Evolutionary conservation across 2,797 vertebrate species (phyloP).

Genomic region (Clarias laeviceps): DNA sequence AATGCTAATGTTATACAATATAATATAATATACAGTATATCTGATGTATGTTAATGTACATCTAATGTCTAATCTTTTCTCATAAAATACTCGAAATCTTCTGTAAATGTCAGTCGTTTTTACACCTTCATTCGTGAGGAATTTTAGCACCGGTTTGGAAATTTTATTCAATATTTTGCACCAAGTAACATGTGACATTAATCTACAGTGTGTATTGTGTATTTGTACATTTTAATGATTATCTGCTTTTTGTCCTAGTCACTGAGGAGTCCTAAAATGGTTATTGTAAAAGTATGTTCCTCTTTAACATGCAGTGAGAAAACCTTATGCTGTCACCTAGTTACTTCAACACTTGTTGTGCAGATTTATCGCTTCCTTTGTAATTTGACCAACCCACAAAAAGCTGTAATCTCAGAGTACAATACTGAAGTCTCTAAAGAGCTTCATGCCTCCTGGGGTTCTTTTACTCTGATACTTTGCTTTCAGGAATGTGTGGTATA

Average conservation of each 20-base stretch:
- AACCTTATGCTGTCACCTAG: background rate
- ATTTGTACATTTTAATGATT: background rate
- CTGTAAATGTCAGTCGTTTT: too few relatives aligned
- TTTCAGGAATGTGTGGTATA: background rate
- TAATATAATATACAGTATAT: too few relatives aligned
- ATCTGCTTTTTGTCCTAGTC: background rate
- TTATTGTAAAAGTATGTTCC: background rate
- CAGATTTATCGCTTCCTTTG: slow-evolving; percentile 16
- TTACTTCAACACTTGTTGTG: background rate
- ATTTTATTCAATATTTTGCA: background rate
- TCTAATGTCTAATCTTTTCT: too few relatives aligned
- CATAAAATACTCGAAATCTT: too few relatives aligned
- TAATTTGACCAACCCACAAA: background rate
- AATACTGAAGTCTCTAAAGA: background rate
- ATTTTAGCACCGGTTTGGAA: background rate
- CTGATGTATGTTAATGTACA: too few relatives aligned
- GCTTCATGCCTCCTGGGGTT: background rate
- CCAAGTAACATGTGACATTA: background rate
- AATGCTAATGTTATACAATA: background rate
- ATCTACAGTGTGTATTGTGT: background rate
- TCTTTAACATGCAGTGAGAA: background rate
- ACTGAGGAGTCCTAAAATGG: background rate
- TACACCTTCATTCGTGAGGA: too few relatives aligned
- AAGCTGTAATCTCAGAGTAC: background rate
- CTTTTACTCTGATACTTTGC: background rate